Percentiles rank a stretch among this genome's conserved stretches.
phyloP scores from a whole-genome alignment of 2,797 vertebrate species.

The Liasis olivaceus region DNA sequence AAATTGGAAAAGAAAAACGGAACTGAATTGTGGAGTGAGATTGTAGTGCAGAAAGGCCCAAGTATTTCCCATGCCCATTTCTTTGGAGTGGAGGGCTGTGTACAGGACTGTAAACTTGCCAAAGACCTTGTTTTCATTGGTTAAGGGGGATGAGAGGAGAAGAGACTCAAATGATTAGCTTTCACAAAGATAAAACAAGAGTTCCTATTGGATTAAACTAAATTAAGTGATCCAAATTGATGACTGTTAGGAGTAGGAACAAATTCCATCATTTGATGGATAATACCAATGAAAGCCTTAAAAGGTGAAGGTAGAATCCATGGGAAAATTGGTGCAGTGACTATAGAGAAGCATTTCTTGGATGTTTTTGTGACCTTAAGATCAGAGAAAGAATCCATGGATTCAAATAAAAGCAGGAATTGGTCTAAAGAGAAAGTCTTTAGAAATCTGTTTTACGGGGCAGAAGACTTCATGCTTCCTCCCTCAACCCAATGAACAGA shows the following conservation, averaged over 20 bases:
- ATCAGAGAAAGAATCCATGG: too few relatives aligned
- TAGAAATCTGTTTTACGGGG: too few relatives aligned
- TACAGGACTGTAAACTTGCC: background rate
- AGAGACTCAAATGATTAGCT: background rate
- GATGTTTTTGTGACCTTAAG: background rate
- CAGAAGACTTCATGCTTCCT: too few relatives aligned
- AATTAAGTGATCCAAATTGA: too few relatives aligned
- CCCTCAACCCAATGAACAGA: too few relatives aligned
- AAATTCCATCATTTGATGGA: too few relatives aligned
- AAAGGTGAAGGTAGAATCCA: background rate
- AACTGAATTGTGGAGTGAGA: background rate
- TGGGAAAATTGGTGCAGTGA: too few relatives aligned
- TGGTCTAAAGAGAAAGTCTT: too few relatives aligned
- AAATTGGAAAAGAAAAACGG: slow-evolving; percentile 42
- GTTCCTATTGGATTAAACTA: too few relatives aligned
- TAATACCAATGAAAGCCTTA: background rate
- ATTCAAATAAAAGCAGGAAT: background rate
- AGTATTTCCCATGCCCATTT: rapidly evolving
- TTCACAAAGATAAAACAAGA: too few relatives aligned
- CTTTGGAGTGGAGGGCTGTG: background rate
- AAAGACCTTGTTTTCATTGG: background rate
- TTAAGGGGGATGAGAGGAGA: background rate
- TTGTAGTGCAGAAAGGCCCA: rapidly evolving
- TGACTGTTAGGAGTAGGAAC: too few relatives aligned
- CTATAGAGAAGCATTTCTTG: background rate